Conservation (phyloP, 2,797 vertebrate species). For the Pristis pectinata region DNA sequence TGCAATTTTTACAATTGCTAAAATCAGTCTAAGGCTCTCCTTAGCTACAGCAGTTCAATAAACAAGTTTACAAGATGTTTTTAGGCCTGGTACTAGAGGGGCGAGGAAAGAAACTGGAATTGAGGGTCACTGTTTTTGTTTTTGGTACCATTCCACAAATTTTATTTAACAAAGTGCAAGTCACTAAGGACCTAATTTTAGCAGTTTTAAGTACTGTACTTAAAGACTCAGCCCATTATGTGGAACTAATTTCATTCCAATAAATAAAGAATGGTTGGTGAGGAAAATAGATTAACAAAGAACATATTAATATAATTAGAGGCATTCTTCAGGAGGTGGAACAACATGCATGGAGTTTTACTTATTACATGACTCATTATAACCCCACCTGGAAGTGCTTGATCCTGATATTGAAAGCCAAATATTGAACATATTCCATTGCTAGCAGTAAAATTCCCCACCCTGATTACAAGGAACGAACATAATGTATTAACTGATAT, state of each 20-base stretch:
- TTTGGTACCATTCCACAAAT: neutral
- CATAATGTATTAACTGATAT: neutral
- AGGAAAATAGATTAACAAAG: neutral
- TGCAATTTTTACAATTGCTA: conserved; percentile 68
- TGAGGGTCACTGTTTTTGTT: neutral
- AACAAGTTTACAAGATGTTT: neutral
- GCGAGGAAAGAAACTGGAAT: neutral
- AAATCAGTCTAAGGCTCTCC: conserved; percentile 59
- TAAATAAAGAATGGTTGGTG: neutral
- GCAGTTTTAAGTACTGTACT: neutral
- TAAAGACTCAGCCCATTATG: neutral
- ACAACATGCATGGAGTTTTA: neutral
- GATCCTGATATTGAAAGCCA: neutral
- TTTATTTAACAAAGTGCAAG: neutral
- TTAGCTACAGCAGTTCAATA: conserved; percentile 59
- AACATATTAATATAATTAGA: neutral
- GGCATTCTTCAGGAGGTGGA: neutral
- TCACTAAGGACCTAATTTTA: neutral
- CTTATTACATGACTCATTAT: neutral
- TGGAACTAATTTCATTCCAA: neutral
- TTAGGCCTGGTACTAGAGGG: neutral
- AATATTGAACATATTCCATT: neutral
- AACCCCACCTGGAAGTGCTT: neutral
- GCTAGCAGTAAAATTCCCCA: neutral
- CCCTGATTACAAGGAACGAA: neutral